Evolutionary conservation across 2,113 vertebrate genomes (phyloP).

Genomic region (Dinomys branickii): DNA sequence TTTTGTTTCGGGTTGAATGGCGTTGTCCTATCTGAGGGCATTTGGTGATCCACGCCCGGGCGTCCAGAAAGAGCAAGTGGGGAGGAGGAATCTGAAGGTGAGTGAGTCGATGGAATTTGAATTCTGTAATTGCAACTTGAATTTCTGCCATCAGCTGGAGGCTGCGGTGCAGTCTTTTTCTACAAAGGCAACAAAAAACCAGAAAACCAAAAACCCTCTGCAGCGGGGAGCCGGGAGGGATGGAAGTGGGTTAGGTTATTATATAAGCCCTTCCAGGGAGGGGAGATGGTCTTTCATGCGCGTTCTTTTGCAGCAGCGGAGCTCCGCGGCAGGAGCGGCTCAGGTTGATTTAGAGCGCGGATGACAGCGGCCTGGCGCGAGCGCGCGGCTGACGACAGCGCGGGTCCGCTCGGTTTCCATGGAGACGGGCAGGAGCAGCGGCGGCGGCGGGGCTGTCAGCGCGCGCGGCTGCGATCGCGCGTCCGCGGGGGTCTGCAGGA

Average conservation of each 20-base stretch:
- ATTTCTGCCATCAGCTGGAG: not conserved
- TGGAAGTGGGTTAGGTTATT: constrained; percentile 78
- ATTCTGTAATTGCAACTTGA: not conserved
- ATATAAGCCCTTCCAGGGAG: constrained; percentile 74
- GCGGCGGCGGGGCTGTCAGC: constrained; percentile 87
- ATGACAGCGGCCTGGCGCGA: constrained; percentile 91
- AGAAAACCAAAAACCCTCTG: not conserved
- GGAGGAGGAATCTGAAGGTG: not conserved
- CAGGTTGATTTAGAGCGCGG: constrained; percentile 83
- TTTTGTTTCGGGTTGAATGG: not conserved
- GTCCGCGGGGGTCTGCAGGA: constrained; percentile 86
- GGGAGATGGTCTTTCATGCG: constrained; percentile 42
- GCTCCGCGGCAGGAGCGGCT: constrained; percentile 72
- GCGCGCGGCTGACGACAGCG: constrained; percentile 93
- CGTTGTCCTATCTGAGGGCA: not conserved
- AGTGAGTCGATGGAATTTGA: not conserved
- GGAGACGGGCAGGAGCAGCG: constrained; percentile 90
- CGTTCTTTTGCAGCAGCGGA: constrained; percentile 46
- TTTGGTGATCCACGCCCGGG: not conserved
- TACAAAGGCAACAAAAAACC: not conserved
- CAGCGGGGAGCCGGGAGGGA: not conserved
- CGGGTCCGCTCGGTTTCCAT: constrained; percentile 93
- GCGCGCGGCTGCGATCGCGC: constrained; percentile 88
- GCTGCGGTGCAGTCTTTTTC: not conserved
- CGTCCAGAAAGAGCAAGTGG: not conserved